These are phyloP conservation scores for Drosophila colorata DNA, from an alignment of 2,888 invertebrate species.

Conservation along the genomic window DNA sequence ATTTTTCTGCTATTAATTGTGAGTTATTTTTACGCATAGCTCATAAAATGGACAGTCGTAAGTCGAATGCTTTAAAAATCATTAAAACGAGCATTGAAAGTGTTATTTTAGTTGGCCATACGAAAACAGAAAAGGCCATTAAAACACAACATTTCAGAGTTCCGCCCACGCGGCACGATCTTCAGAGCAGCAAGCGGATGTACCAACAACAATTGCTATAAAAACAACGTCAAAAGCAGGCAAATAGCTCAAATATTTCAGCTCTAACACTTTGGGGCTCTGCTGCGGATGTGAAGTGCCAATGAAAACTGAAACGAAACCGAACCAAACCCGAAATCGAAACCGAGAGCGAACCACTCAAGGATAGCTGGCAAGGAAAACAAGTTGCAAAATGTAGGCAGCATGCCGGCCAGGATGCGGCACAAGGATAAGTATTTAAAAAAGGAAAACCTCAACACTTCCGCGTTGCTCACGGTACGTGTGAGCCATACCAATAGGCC, in stretches of 20 bases:
- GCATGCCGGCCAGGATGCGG: slow-evolving; percentile 35
- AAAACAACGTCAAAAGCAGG: slow-evolving; percentile 35
- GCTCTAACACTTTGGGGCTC: slow-evolving; percentile 34
- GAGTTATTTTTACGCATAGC: slow-evolving; percentile 54
- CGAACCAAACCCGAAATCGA: too few relatives aligned
- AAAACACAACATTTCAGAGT: slow-evolving; percentile 58
- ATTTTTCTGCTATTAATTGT: slow-evolving; percentile 33
- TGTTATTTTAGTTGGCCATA: slow-evolving; percentile 70
- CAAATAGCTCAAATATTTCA: slow-evolving; percentile 27
- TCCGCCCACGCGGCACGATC: slow-evolving; percentile 61
- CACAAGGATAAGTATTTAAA: slow-evolving; percentile 56
- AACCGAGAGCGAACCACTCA: slow-evolving; percentile 2
- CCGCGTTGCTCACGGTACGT: slow-evolving; percentile 48
- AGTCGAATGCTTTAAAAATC: slow-evolving; percentile 61
- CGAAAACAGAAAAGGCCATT: slow-evolving; percentile 60
- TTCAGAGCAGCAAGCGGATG: slow-evolving; percentile 36
- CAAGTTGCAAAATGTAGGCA: slow-evolving; percentile 60
- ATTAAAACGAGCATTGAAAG: slow-evolving; percentile 57
- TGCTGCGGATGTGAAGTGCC: slow-evolving; percentile 56
- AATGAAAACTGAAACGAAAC: slow-evolving; percentile 32
- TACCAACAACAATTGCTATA: slow-evolving; percentile 49
- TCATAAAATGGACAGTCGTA: slow-evolving; percentile 52
- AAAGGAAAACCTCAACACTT: slow-evolving; percentile 34
- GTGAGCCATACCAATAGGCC: slow-evolving; percentile 59
- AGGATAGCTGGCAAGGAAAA: slow-evolving; percentile 50